Evolutionary conservation across 2,888 invertebrate species (phyloP).

Genomic region (Protodeltote pygarga): DNA sequence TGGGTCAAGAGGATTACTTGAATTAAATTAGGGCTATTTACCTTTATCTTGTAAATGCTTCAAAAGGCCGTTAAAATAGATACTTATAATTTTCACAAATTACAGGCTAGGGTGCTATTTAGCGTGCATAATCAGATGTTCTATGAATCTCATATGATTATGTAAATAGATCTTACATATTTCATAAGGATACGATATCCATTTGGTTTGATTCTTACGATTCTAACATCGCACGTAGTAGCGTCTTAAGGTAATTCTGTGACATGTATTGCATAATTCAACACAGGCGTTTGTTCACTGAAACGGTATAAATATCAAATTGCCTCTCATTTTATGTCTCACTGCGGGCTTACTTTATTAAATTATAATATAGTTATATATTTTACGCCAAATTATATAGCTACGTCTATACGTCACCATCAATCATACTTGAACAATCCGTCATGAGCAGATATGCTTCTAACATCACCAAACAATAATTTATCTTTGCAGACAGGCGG

Average conservation of each 20-base stretch:
- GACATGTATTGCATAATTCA: conserved; percentile 30
- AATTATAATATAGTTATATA: conserved; percentile 6
- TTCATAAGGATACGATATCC: background rate
- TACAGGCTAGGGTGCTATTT: too few species aligned
- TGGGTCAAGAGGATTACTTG: too few species aligned
- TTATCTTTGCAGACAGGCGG: conserved; percentile 21
- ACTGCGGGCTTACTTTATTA: background rate
- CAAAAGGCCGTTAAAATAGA: too few species aligned
- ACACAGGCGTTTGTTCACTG: conserved; percentile 11
- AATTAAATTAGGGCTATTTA: too few species aligned
- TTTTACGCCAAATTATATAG: background rate
- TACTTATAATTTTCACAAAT: too few species aligned
- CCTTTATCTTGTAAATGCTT: too few species aligned
- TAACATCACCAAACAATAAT: conserved; percentile 34
- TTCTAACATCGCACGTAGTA: conserved; percentile 13
- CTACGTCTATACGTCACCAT: conserved; percentile 29
- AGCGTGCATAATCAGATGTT: too few species aligned
- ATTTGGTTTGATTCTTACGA: background rate
- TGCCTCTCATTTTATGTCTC: background rate
- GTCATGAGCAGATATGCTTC: conserved; percentile 32
- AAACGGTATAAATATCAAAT: conserved; percentile 1
- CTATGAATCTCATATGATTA: too few species aligned
- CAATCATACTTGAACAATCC: conserved; percentile 39
- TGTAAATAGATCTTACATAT: too few species aligned
- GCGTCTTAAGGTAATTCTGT: conserved; percentile 19